Evolutionary conservation across 2,797 vertebrate genomes (phyloP).

Genomic region (Lemur catta): DNA sequence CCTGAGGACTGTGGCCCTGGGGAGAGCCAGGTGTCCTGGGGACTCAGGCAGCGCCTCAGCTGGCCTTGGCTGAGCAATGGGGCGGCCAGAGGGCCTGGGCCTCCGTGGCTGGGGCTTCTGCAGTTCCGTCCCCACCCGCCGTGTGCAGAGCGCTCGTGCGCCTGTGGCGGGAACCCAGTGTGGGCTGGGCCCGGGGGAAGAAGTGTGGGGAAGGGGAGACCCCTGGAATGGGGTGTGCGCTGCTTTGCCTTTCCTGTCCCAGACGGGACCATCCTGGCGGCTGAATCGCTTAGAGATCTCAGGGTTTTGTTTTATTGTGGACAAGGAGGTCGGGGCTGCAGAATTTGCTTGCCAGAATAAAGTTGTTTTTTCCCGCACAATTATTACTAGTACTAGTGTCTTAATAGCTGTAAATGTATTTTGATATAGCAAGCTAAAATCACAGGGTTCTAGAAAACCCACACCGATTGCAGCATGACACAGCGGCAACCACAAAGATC

Average conservation of each 20-base stretch:
- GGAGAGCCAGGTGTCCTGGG: neutral
- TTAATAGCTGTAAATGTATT: neutral
- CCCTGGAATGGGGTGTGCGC: accelerated
- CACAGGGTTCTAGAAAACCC: neutral
- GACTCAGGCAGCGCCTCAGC: neutral
- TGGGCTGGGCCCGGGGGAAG: too few relatives aligned
- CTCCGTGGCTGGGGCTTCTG: neutral
- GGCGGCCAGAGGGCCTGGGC: neutral
- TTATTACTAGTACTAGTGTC: neutral
- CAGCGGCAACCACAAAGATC: neutral
- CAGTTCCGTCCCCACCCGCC: neutral
- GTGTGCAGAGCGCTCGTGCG: neutral
- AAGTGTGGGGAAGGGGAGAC: accelerated
- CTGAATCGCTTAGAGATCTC: neutral
- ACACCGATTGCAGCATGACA: neutral
- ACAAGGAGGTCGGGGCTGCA: neutral
- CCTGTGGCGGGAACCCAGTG: neutral
- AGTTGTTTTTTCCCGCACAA: neutral
- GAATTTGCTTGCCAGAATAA: neutral
- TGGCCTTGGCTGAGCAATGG: neutral
- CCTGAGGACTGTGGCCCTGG: neutral
- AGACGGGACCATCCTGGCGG: neutral
- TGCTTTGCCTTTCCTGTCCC: neutral
- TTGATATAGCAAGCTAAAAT: neutral
- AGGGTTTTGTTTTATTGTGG: neutral